Base-by-base conservation (phyloP, 2,797 vertebrate species). In the Saxicola maurus region DNA sequence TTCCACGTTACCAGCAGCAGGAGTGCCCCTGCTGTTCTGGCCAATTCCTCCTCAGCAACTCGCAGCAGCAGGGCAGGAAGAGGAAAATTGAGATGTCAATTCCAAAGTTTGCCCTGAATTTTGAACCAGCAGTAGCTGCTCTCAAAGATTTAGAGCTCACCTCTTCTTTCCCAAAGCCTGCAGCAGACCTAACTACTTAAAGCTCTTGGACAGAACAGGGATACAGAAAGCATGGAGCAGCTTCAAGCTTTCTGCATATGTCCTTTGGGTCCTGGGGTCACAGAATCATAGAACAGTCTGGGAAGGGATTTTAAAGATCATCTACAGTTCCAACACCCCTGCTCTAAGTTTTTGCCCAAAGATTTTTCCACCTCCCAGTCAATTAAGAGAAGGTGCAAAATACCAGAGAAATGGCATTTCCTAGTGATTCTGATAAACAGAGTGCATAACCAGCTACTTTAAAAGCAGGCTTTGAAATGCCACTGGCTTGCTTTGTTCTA, bases 381-480 rank as follows among this genome's bases (percentile, higher is more conserved):
- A 68, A 65, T 72, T 80, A 85, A 78, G 53, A 74, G 61, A 90
- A 74, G 23, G 28, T 37, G 18, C 35, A 80, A 82, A 92, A 92
- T 31, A 80, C 30, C 38, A 65, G 46, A 89, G 37, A 89, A 87
- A 80, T 51, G 43, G 72, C 68, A 94, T 89, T 90, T 75, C 59
- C 61, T 48, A 65, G 65, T 61, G 51, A 65, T 75, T 65, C 62
- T 52, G 48, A 85, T 48, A 61, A 89, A 82, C 57, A 78, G 83
- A 85, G 76, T 71, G 59, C 16, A 66, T 46, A 90, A 86, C 24
- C 67, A 84, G 46, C 42, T 88, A 56, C 67, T 91, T 83, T 56
- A 68, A 83, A 93, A 78, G 66, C 73, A 55, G 76, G 27, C 66
- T 92, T 90, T 75, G 91, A 94, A 95, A 94, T 91, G 77, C 90